Conservation (phyloP, 2,797 vertebrate genomes). For the Eulemur albifrons region DNA sequence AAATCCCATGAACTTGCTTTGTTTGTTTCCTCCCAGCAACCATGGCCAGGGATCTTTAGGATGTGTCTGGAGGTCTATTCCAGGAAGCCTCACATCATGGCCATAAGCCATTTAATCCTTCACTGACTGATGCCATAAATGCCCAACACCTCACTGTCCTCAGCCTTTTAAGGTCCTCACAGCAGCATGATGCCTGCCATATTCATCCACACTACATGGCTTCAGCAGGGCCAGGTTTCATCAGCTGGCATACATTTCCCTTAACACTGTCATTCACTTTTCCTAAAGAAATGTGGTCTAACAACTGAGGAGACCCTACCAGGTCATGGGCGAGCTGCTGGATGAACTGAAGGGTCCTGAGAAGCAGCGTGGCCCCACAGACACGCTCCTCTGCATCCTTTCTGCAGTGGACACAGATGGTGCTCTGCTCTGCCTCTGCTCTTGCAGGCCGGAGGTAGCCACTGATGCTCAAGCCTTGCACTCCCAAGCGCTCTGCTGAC, state of each 20-base stretch:
- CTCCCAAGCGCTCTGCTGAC: constrained; percentile 93
- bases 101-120: background rate
- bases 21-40: background rate
- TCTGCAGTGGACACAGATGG: constrained; percentile 83
- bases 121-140: background rate
- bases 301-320: constrained; percentile 83
- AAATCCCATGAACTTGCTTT: background rate
- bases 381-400: constrained; percentile 78
- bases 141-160: background rate
- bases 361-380: constrained; percentile 91
- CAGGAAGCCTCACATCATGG: background rate
- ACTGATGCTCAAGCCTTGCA: constrained; percentile 92
- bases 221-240: background rate
- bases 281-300: background rate
- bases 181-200: background rate
- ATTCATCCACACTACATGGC: background rate
- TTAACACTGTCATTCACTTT: background rate
- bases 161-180: background rate
- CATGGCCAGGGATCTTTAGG: background rate
- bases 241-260: background rate
- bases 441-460: constrained; percentile 90
- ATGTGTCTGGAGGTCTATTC: background rate
- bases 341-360: constrained; percentile 95
- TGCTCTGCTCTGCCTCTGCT: constrained; percentile 85
- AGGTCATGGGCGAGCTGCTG: constrained; percentile 95